A percentile compares a stretch with the other conserved stretches of the same genome.
Conservation (phyloP, 2,113 vertebrate genomes). For the Neofelis nebulosa region DNA sequence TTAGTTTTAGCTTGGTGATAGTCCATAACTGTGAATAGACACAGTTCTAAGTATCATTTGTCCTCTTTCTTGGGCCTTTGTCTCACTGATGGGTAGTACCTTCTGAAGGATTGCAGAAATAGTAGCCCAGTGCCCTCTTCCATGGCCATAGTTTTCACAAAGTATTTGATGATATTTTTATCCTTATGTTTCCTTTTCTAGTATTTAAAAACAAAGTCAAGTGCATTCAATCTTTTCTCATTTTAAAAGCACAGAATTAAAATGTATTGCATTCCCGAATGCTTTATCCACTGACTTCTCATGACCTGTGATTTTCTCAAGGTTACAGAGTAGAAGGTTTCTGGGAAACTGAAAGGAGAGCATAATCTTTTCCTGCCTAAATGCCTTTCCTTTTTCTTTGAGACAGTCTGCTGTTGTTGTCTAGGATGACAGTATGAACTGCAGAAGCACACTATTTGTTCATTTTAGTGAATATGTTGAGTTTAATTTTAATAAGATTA, state of each 20-base stretch:
- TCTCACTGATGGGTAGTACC: not conserved
- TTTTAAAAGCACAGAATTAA: constrained; percentile 33
- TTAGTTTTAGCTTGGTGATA: constrained; percentile 13
- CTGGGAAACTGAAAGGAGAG: constrained; percentile 43
- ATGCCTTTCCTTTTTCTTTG: constrained; percentile 44
- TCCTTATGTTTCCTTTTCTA: not conserved
- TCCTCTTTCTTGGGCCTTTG: not conserved
- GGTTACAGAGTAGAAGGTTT: constrained; percentile 31
- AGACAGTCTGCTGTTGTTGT: not conserved
- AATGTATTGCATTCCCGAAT: not conserved
- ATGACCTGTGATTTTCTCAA: not conserved
- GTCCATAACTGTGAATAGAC: not conserved
- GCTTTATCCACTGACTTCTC: not conserved
- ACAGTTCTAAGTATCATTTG: not conserved
- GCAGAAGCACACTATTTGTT: constrained; percentile 8
- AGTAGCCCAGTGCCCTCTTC: not conserved
- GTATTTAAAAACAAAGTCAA: not conserved
- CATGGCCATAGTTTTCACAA: not conserved
- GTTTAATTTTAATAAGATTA: not conserved
- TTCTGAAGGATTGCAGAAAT: constrained; percentile 52
- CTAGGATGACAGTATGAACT: not conserved
- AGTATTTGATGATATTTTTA: constrained; percentile 8
- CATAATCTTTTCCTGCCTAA: not conserved
- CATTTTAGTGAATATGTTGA: not conserved
- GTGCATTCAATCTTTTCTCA: not conserved